These are phyloP conservation scores for Teleogryllus oceanicus DNA, from an alignment of 2,888 invertebrate genomes.

Conservation along the genomic window DNA sequence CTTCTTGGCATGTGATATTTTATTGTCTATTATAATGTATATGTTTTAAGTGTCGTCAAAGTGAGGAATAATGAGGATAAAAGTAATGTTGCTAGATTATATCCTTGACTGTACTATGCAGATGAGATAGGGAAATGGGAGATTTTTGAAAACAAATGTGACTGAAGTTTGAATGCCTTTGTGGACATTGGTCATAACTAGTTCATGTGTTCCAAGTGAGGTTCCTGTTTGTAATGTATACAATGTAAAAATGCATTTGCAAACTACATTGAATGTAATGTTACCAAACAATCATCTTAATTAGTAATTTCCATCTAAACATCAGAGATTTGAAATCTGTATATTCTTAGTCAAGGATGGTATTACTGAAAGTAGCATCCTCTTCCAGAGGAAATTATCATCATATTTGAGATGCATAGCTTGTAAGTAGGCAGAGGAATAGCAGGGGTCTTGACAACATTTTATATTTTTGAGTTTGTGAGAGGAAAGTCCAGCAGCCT, in stretches of 20 bases:
- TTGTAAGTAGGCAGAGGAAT: not conserved
- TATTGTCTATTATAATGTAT: slow-evolving; percentile 21
- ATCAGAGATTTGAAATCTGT: not conserved
- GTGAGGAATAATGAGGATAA: not conserved
- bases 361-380: slow-evolving; percentile 26
- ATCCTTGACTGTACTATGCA: not conserved
- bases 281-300: not conserved
- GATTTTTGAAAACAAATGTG: slow-evolving; percentile 19
- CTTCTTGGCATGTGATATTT: slow-evolving; percentile 39
- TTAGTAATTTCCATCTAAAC: not conserved
- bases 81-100: not conserved
- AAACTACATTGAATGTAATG: not conserved
- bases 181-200: slow-evolving; percentile 19
- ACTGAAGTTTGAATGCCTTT: not conserved
- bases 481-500: too few relatives aligned
- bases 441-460: not conserved
- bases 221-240: slow-evolving; percentile 8
- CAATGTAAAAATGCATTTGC: not conserved
- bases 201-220: not conserved
- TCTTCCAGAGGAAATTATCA: not conserved
- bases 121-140: not conserved
- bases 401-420: not conserved
- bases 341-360: slow-evolving; percentile 21
- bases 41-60: slow-evolving; percentile 22
- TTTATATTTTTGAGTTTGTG: too few relatives aligned